phyloP scores from a whole-genome alignment of 2,113 vertebrate species.

The Castor canadensis region DNA sequence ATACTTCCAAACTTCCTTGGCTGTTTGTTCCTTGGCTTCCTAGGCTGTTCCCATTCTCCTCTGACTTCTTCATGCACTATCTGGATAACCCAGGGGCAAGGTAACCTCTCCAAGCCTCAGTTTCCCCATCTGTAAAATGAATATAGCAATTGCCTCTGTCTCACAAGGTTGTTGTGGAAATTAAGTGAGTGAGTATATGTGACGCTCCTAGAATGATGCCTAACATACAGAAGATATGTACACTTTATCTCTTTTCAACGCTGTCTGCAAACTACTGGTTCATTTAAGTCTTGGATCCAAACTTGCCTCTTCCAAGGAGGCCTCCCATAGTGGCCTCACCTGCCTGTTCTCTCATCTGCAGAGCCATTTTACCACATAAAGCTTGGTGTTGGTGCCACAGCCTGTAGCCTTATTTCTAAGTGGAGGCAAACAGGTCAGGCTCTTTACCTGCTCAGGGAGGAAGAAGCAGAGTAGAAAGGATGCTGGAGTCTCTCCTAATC shows the following conservation, averaged over 20 bases:
- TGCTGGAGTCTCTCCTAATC: background rate
- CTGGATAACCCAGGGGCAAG: background rate
- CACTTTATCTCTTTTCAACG: background rate
- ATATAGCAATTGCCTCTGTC: background rate
- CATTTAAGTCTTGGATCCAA: background rate
- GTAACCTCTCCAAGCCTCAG: background rate
- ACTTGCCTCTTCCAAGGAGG: constrained; percentile 38
- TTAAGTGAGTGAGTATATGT: background rate
- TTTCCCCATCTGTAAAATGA: constrained; percentile 16
- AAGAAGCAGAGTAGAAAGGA: background rate
- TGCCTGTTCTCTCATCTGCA: background rate
- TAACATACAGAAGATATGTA: background rate
- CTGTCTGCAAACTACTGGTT: background rate
- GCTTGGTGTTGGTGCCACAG: background rate
- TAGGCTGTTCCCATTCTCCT: too few relatives aligned
- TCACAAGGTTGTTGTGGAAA: background rate
- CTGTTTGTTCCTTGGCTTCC: too few relatives aligned
- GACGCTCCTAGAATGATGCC: background rate
- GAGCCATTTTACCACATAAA: background rate
- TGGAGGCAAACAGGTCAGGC: background rate
- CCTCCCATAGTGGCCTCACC: background rate
- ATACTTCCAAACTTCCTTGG: background rate
- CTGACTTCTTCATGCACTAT: background rate
- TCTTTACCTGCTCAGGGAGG: background rate
- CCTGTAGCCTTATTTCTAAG: background rate